These are phyloP conservation scores for Leptonema lineaticorne DNA, from an alignment of 1,140 invertebrate genomes.

Conservation along the genomic window DNA sequence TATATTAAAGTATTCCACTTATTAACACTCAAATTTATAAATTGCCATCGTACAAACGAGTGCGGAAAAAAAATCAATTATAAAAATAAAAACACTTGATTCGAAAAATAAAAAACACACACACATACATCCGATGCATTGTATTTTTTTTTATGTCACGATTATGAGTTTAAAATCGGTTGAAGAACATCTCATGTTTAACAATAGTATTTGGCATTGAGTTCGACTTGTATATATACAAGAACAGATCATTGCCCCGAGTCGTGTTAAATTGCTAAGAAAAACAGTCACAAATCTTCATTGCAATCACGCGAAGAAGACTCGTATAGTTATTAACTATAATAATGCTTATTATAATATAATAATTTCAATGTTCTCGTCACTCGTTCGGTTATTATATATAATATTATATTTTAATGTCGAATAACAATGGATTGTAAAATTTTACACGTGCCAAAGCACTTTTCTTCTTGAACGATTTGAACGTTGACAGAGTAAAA, in stretches of 20 bases:
- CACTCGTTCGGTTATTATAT: neutral
- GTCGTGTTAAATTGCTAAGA: neutral
- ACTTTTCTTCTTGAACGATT: too few species aligned
- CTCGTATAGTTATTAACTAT: neutral
- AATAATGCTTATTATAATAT: neutral
- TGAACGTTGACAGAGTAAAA: too few species aligned
- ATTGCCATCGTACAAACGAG: too few species aligned
- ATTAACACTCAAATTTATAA: too few species aligned
- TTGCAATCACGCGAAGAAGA: neutral
- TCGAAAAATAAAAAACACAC: too few species aligned
- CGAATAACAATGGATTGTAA: conserved; percentile 12
- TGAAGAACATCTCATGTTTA: neutral
- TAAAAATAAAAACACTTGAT: too few species aligned
- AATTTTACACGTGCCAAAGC: conserved; percentile 3
- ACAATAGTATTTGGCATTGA: conserved; percentile 9
- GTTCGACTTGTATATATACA: neutral
- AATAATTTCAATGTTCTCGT: too few species aligned
- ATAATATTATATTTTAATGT: neutral
- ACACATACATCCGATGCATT: too few species aligned
- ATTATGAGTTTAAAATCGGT: neutral
- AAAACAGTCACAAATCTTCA: conserved; percentile 8
- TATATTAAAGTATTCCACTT: too few species aligned
- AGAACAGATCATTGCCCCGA: conserved; percentile 6
- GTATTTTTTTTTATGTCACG: neutral
- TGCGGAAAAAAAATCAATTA: too few species aligned